Conservation (phyloP, 2,888 invertebrate genomes). For the Lepetodrilus schrolli region DNA sequence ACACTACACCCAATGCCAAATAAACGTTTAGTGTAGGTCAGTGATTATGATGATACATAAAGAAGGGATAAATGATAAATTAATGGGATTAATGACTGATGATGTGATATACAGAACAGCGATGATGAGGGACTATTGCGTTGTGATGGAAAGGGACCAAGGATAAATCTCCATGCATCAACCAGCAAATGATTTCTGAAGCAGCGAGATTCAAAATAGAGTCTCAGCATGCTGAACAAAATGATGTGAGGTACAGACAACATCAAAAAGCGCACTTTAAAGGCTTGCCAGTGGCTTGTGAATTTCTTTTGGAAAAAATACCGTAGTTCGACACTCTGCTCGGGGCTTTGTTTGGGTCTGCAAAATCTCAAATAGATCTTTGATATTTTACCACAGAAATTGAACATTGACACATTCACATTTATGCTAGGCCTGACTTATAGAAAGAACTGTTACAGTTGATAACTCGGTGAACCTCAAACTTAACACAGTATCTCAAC, state of each 20-base stretch:
- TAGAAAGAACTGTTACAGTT: no score
- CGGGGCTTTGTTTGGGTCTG: slow-evolving; percentile 1
- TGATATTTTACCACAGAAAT: no score
- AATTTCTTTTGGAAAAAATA: slow-evolving; percentile 4
- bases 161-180: slow-evolving; percentile 6
- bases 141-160: neutral
- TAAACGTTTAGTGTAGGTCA: neutral
- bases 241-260: neutral
- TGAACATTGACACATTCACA: no score
- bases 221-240: neutral
- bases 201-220: slow-evolving; percentile 2
- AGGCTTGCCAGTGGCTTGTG: neutral
- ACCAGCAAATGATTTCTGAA: neutral
- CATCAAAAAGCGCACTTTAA: slow-evolving; percentile 9
- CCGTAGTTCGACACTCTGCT: slow-evolving; percentile 11
- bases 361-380: slow-evolving; percentile 23
- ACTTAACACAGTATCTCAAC: no score
- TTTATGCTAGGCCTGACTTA: no score
- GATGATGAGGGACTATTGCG: neutral
- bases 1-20: neutral
- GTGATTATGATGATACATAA: neutral
- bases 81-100: neutral
- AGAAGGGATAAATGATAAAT: neutral
- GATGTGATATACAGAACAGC: neutral
- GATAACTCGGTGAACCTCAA: no score